These are phyloP conservation scores for Himalopsyche phryganea DNA, from an alignment of 1,140 invertebrate species.

Conservation along the genomic window DNA sequence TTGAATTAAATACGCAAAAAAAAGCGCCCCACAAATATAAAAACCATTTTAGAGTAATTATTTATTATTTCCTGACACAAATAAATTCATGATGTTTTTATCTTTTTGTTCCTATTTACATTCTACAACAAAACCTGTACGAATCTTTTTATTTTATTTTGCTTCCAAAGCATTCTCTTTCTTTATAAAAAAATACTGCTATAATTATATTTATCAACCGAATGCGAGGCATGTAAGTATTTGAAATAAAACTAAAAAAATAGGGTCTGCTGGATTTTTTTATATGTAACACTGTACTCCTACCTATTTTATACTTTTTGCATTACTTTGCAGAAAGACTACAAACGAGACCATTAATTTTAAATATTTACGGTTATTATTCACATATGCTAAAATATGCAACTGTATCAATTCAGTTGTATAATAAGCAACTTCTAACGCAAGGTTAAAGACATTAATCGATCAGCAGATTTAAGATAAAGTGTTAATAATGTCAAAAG, in stretches of 20 bases:
- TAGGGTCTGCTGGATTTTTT: neutral
- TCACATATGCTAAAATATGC: too few relatives aligned
- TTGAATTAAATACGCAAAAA: too few relatives aligned
- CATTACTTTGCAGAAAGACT: neutral
- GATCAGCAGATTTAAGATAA: neutral
- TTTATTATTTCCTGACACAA: too few relatives aligned
- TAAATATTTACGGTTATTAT: neutral
- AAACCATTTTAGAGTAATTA: too few relatives aligned
- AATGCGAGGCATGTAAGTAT: neutral
- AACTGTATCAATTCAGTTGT: neutral
- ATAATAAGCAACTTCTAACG: neutral
- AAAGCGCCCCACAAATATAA: too few relatives aligned
- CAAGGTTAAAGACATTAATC: slow-evolving; percentile 2
- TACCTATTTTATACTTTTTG: neutral
- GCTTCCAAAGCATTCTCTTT: too few relatives aligned
- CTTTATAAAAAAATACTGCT: too few relatives aligned
- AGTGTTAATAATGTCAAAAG: neutral
- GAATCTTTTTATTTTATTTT: too few relatives aligned
- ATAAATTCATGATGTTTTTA: too few relatives aligned
- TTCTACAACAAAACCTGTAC: too few relatives aligned
- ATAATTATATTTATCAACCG: too few relatives aligned
- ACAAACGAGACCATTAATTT: neutral
- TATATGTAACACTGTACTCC: neutral
- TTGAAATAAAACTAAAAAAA: neutral
- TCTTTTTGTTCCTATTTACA: too few relatives aligned